phyloP scores from a whole-genome alignment of 2,113 vertebrate genomes.

The Ornithorhynchus anatinus region DNA sequence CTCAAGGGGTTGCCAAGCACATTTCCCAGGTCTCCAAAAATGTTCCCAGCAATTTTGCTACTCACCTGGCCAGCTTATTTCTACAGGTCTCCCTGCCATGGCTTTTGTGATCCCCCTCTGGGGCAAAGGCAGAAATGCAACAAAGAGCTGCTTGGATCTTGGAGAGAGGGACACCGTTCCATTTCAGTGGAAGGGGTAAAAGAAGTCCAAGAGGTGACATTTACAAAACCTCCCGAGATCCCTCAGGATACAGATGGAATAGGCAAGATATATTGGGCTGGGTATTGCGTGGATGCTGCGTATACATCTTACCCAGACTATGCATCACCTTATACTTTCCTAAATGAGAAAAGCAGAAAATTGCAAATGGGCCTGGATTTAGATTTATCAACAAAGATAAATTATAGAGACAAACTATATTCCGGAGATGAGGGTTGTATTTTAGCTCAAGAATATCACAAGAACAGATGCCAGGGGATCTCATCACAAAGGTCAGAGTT shows the following conservation, averaged over 20 bases:
- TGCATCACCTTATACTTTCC: accelerated
- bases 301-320: neutral
- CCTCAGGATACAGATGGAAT: neutral
- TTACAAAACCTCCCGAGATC: neutral
- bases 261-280: accelerated
- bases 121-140: neutral
- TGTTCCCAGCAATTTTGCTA: too few species aligned
- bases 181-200: accelerated
- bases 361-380: accelerated
- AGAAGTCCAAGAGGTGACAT: accelerated
- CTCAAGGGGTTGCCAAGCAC: too few species aligned
- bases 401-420: neutral
- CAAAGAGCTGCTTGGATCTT: too few species aligned
- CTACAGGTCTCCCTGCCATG: too few species aligned
- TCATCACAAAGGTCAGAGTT: constrained; percentile 20
- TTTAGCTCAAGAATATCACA: neutral
- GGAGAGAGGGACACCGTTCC: accelerated
- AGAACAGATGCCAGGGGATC: constrained; percentile 26
- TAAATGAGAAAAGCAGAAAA: accelerated
- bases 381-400: neutral
- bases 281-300: neutral
- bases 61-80: too few species aligned
- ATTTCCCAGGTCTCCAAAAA: too few species aligned
- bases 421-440: neutral
- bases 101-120: neutral